Conservation (phyloP, 2,888 invertebrate species). For the Amphipoea oculea region DNA sequence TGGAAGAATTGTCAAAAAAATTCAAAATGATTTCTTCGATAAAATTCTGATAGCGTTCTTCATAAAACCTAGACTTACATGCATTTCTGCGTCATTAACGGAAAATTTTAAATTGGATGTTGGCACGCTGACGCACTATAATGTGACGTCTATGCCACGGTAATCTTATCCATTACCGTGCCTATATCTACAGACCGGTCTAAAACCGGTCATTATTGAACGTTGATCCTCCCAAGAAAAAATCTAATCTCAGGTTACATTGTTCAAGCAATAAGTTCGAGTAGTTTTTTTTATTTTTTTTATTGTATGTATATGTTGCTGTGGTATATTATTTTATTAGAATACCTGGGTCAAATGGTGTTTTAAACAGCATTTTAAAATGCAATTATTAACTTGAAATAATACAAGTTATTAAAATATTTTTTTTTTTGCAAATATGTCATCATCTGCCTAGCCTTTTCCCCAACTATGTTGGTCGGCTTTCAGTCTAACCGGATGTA, state of each 20-base stretch:
- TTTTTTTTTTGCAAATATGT: no score
- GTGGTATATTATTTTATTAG: neutral
- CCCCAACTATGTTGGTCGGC: neutral
- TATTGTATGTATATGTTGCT: constrained; percentile 5
- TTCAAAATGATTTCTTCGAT: no score
- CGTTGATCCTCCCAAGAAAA: constrained; percentile 33
- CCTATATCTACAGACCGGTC: constrained; percentile 8
- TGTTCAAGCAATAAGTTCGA: constrained; percentile 12
- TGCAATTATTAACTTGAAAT: neutral
- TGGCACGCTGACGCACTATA: constrained; percentile 22
- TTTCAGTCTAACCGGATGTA: neutral
- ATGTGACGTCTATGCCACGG: constrained; percentile 8
- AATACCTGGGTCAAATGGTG: neutral
- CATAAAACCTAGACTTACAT: neutral
- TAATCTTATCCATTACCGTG: no score
- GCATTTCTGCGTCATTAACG: constrained; percentile 14
- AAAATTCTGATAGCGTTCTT: no score
- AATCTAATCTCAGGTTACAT: constrained; percentile 18
- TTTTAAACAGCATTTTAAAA: constrained; percentile 13
- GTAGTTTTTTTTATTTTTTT: constrained; percentile 1
- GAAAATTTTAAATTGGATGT: constrained; percentile 31
- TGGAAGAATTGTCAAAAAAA: no score
- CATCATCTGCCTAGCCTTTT: no score
- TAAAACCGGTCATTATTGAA: constrained; percentile 26
- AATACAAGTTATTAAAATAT: neutral